A percentile compares a stretch with the other conserved stretches of the same genome.
Conservation (phyloP, 2,113 vertebrate genomes). For the Caranx ignobilis region DNA sequence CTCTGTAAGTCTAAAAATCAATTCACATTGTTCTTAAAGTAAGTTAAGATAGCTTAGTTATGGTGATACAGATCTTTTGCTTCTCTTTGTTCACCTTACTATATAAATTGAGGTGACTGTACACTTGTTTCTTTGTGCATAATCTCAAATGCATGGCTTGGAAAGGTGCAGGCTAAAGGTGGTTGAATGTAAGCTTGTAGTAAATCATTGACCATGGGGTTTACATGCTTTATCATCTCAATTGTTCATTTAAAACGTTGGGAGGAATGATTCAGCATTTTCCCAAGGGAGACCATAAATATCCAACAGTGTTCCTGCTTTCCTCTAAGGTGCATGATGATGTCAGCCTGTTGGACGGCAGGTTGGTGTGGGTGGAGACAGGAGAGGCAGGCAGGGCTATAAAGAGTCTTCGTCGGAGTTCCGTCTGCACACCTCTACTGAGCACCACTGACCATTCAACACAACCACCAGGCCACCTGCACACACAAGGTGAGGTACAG, state of each 20-base stretch:
- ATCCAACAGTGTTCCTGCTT: neutral
- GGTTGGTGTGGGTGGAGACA: constrained; percentile 16
- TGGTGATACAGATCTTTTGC: neutral
- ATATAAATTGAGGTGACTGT: neutral
- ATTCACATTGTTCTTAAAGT: neutral
- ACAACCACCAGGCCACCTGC: neutral
- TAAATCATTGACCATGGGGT: neutral
- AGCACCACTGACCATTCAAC: neutral
- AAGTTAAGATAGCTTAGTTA: no score
- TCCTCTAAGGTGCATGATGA: constrained; percentile 11
- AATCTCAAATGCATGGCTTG: neutral
- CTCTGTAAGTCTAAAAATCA: no score
- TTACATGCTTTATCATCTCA: no score
- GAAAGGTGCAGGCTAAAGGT: no score
- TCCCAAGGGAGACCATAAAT: no score
- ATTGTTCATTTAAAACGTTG: neutral
- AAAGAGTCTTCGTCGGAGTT: constrained; percentile 26
- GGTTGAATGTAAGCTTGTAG: neutral
- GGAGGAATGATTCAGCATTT: constrained; percentile 23
- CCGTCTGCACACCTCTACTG: neutral
- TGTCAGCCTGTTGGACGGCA: neutral
- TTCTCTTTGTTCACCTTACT: neutral
- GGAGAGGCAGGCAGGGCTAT: constrained; percentile 27
- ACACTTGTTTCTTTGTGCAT: neutral
- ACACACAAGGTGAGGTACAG: constrained; percentile 44